These are phyloP conservation scores for Gymnocephalus cernua DNA, from an alignment of 2,113 vertebrate genomes.

Conservation along the genomic window DNA sequence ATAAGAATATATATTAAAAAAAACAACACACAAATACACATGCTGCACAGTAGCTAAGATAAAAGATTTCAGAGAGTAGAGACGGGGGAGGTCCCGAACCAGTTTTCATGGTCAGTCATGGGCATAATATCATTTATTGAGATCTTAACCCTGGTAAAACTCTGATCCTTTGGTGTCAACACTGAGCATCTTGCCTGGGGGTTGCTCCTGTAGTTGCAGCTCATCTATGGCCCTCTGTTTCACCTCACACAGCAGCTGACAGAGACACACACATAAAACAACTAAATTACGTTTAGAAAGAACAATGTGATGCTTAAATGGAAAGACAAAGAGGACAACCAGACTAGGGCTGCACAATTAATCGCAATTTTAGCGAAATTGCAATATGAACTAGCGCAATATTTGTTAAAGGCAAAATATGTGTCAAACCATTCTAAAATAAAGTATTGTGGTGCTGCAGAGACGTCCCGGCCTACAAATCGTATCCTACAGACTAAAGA, in stretches of 20 bases:
- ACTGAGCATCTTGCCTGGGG: conserved; percentile 79
- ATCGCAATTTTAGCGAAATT: no score
- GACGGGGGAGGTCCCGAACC: background rate
- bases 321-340: background rate
- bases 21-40: background rate
- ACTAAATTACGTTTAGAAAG: background rate
- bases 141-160: background rate
- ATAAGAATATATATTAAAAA: background rate
- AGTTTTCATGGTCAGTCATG: background rate
- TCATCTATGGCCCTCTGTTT: conserved; percentile 89
- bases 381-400: no score
- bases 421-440: no score
- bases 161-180: background rate
- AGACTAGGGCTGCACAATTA: no score
- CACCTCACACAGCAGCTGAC: conserved; percentile 90
- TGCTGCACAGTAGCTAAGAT: background rate
- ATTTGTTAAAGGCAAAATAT: no score
- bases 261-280: conserved; percentile 29
- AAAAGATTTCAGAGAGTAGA: background rate
- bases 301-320: background rate
- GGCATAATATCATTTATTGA: background rate
- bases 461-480: no score
- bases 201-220: conserved; percentile 86
- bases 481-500: no score
- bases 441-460: no score